A percentile compares a stretch with the other conserved stretches of the same genome.
Evolutionary conservation across 2,888 invertebrate genomes (phyloP).

Genomic region (Escarpia spicata): DNA sequence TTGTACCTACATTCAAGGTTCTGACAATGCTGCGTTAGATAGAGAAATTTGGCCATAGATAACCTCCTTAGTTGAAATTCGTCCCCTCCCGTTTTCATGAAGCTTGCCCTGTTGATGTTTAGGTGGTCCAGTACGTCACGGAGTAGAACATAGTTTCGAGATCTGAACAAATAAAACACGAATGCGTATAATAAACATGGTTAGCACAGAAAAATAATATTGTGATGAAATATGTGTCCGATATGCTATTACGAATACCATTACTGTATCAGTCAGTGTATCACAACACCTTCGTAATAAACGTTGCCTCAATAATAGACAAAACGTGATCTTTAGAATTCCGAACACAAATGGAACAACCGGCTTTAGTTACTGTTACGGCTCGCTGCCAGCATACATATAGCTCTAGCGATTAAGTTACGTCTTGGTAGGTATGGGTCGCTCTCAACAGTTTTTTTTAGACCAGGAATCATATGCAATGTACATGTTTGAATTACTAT

Average conservation of each 20-base stretch:
- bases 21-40: background rate
- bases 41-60: background rate
- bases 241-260: background rate
- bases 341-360: no score
- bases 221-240: background rate
- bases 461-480: background rate
- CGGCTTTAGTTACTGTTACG: no score
- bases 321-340: background rate
- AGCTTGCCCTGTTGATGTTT: background rate
- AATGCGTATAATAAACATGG: background rate
- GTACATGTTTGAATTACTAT: background rate
- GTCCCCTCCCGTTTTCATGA: background rate
- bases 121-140: background rate
- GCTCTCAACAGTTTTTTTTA: background rate
- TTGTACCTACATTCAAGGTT: background rate
- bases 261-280: background rate
- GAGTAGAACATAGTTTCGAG: background rate
- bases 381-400: background rate
- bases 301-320: background rate
- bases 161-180: background rate
- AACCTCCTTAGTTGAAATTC: slow-evolving; percentile 1
- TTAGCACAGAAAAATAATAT: background rate
- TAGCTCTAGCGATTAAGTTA: background rate
- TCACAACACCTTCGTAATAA: background rate
- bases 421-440: background rate